Evolutionary conservation across 2,888 invertebrate genomes (phyloP), one percentile per base, ranked within the genome.

Genomic region (Tachina lurida): DNA sequence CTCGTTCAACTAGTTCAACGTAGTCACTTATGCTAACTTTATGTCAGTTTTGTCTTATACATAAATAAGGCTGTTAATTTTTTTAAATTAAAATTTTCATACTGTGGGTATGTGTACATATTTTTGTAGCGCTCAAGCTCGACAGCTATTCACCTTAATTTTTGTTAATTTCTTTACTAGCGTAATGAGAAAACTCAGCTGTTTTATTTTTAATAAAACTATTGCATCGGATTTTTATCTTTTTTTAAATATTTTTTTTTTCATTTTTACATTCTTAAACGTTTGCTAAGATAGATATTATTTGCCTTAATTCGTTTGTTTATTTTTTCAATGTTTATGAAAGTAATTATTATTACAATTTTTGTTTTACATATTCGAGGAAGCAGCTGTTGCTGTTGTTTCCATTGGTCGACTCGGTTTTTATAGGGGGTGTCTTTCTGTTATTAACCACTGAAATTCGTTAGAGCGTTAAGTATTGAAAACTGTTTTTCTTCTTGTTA

Each of bases 381-480:
- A 41, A 67, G 83, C 83, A 84, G 83, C 83, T 84, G 77, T 78
- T 78, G 41, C 19, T 22, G 1, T 31, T 41, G 15, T 58, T 31
- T 52, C 56, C 17, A 39, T 17, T 67, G 56, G 67, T 41, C 54
- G 56, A 17, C 49, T 31, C 56, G 49, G 17, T 74, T 13, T 45
- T 60, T 19, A 77, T 71, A 58, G 58, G 45, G 77, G 71, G 65
- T 83, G 77, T 62, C 73, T 67, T 70, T 71, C n/a, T 12, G 13
- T 80, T 58, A 49, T 70, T 70, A 62, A 68, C 79, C 76, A 73
- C 83, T 80, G 76, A 17, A 80, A 86, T 68, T 71, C 79, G 80
- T 76, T 76, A 70, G 79, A 83, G 79, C 79, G 73, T 83, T 75
- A 83, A 83, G 60, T 76, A 83, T 76, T 86, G 79, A 80, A 80